These are phyloP conservation scores for Arizona elegans DNA, from an alignment of 2,113 vertebrate genomes.

Conservation along the genomic window DNA sequence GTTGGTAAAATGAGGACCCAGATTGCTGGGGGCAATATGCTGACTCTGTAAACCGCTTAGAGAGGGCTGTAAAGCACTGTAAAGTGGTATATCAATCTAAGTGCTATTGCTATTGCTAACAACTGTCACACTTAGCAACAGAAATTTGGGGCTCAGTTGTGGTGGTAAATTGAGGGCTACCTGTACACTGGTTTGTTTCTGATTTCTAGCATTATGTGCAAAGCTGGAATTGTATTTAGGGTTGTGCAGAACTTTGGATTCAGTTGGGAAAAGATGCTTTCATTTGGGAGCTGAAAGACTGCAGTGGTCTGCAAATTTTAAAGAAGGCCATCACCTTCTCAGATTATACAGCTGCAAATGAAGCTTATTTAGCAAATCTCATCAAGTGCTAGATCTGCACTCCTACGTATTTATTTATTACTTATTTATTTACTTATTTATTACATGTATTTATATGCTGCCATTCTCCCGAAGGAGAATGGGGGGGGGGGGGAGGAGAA, in stretches of 20 bases:
- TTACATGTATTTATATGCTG: too few species aligned
- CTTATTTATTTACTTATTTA: too few species aligned
- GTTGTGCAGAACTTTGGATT: not conserved
- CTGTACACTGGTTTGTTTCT: conserved; percentile 3
- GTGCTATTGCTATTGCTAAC: too few species aligned
- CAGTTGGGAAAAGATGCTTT: not conserved
- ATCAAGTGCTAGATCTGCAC: not conserved
- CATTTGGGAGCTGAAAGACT: not conserved
- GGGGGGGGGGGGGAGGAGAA: fast-evolving
- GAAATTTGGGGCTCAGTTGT: not conserved
- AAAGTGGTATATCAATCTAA: too few species aligned
- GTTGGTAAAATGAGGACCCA: too few species aligned
- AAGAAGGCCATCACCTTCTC: not conserved
- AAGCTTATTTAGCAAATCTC: not conserved
- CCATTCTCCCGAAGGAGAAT: too few species aligned
- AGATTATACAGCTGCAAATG: not conserved
- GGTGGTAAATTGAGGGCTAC: not conserved
- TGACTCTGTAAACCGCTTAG: too few species aligned
- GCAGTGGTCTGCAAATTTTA: not conserved
- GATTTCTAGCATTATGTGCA: conserved; percentile 23
- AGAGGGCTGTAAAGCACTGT: too few species aligned
- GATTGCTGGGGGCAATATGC: too few species aligned
- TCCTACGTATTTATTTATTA: not conserved
- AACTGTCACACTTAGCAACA: not conserved
- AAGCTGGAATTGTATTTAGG: not conserved